Evolutionary conservation across 2,797 vertebrate species (phyloP).

Genomic region (Pseudopleuronectes americanus): DNA sequence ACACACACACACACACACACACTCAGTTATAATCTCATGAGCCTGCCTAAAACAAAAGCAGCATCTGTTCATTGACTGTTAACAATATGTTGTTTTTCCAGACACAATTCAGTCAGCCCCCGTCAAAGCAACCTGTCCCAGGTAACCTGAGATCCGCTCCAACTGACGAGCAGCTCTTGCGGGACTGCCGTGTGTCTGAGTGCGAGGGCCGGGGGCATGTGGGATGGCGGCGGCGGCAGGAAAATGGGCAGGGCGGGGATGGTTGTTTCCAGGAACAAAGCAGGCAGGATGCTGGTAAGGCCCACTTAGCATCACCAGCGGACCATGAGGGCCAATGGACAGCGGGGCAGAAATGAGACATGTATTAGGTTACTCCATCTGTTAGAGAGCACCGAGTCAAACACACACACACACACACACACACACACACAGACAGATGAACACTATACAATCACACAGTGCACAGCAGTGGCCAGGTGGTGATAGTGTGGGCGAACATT

Average conservation of each 20-base stretch:
- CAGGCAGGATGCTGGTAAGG: constrained; percentile 81
- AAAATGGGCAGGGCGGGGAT: constrained; percentile 39
- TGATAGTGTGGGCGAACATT: constrained; percentile 69
- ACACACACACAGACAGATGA: constrained; percentile 8
- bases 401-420: constrained; percentile 45
- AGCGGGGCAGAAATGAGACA: constrained; percentile 71
- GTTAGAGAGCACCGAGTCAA: constrained; percentile 53
- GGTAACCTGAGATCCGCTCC: constrained; percentile 62
- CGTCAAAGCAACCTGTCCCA: constrained; percentile 37
- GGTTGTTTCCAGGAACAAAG: constrained; percentile 79
- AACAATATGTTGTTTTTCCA: constrained; percentile 56
- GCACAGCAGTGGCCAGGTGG: constrained; percentile 70
- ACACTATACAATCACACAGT: constrained; percentile 51
- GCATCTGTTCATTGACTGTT: constrained; percentile 53
- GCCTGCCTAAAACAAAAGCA: constrained; percentile 26
- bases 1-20: too few species aligned
- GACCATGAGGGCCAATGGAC: constrained; percentile 74
- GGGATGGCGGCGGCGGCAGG: constrained; percentile 13
- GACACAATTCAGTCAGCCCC: constrained; percentile 38
- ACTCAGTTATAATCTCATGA: constrained; percentile 22
- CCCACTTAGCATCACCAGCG: constrained; percentile 77
- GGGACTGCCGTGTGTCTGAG: constrained; percentile 20
- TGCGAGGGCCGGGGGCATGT: constrained; percentile 24
- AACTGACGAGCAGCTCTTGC: constrained; percentile 43
- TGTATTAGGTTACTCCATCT: constrained; percentile 82